These are phyloP conservation scores for Epicauta chinensis DNA, from an alignment of 1,140 invertebrate genomes.

Conservation along the genomic window DNA sequence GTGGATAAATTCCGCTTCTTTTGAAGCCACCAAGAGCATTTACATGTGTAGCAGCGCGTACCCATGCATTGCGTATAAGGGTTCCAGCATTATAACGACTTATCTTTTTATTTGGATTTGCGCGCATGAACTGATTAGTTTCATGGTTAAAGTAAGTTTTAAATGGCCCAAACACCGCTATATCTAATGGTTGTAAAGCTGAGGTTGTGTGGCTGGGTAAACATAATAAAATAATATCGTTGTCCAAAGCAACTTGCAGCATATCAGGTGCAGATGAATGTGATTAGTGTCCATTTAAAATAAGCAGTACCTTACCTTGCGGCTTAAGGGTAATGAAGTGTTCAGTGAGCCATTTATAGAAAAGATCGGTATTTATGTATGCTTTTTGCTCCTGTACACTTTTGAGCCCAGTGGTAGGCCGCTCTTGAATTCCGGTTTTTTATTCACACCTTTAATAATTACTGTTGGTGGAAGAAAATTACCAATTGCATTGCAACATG, in stretches of 20 bases:
- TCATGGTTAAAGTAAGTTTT: conserved; percentile 19
- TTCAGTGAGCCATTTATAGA: conserved; percentile 40
- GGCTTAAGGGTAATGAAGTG: conserved; percentile 39
- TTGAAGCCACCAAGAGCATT: conserved; percentile 12
- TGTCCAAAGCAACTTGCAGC: conserved; percentile 34
- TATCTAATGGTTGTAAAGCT: conserved; percentile 39
- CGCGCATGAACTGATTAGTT: conserved; percentile 23
- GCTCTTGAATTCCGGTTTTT: conserved; percentile 37
- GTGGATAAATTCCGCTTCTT: conserved; percentile 9
- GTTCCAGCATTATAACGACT: conserved; percentile 4
- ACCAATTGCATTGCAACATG: conserved; percentile 26
- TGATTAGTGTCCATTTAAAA: conserved; percentile 40
- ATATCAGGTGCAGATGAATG: conserved; percentile 33
- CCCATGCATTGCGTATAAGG: conserved; percentile 5
- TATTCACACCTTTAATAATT: conserved; percentile 30
- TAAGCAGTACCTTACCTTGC: no score
- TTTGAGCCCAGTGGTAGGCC: conserved; percentile 34
- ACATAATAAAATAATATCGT: conserved; percentile 39
- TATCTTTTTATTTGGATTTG: conserved; percentile 12
- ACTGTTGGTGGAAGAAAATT: conserved; percentile 22
- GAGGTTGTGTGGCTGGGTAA: conserved; percentile 39
- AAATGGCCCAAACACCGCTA: conserved; percentile 27
- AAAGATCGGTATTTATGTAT: conserved; percentile 37
- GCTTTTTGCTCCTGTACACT: conserved; percentile 33
- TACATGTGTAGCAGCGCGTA: conserved; percentile 1